Evolutionary conservation across 2,888 invertebrate genomes (phyloP).

Genomic region (Macrosiphum euphorbiae): DNA sequence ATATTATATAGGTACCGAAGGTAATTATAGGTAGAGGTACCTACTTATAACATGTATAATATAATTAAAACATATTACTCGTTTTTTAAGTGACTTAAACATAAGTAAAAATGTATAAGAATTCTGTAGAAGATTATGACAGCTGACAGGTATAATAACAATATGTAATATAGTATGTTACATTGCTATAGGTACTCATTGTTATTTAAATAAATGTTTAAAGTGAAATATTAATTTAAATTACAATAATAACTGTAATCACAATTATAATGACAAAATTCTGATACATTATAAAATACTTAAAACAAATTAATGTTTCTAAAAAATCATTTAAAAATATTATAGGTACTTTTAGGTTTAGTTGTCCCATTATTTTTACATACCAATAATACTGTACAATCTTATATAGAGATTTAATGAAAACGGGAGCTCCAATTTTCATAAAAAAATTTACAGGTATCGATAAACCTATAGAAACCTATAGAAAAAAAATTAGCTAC

Average conservation of each 20-base stretch:
- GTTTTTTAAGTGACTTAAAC: not conserved
- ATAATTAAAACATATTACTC: not conserved
- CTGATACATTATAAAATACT: not conserved
- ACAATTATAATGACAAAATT: not conserved
- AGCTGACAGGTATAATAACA: not conserved
- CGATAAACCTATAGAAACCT: not conserved
- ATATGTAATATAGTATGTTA: not conserved
- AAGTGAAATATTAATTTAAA: not conserved
- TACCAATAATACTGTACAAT: not conserved
- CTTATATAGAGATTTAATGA: not conserved
- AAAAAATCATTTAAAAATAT: not conserved
- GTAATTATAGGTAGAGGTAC: not conserved
- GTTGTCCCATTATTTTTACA: not conserved
- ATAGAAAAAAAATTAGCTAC: not conserved
- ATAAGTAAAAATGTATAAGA: not conserved
- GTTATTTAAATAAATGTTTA: not conserved
- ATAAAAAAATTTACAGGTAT: not conserved
- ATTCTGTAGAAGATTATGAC: not conserved
- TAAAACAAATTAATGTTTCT: not conserved
- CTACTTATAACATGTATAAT: not conserved
- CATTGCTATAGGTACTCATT: not conserved
- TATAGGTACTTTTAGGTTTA: not conserved
- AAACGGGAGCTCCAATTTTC: not conserved
- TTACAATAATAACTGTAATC: not conserved
- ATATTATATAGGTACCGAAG: not conserved